Evolutionary conservation across 2,888 invertebrate species (phyloP).

Genomic region (Endotricha flammealis): DNA sequence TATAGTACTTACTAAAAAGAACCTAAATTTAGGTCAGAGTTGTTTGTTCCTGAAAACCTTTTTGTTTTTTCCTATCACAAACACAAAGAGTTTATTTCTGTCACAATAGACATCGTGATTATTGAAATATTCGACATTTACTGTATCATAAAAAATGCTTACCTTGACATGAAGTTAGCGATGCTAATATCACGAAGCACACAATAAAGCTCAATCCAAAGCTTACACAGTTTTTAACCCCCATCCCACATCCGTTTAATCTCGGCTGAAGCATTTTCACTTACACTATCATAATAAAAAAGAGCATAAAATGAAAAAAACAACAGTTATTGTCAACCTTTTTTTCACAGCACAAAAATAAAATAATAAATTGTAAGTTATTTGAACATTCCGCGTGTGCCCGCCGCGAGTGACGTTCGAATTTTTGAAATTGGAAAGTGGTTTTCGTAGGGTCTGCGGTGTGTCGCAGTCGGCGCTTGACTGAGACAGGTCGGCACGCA

Average conservation of each 20-base stretch:
- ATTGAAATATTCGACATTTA: conserved; percentile 15
- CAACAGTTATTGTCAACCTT: conserved; percentile 12
- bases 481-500: conserved; percentile 41
- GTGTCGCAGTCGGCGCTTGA: conserved; percentile 44
- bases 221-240: conserved; percentile 31
- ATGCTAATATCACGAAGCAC: conserved; percentile 37
- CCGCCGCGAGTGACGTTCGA: conserved; percentile 22
- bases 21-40: too few species aligned
- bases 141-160: conserved; percentile 29
- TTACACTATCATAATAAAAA: conserved; percentile 44
- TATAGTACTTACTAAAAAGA: too few species aligned
- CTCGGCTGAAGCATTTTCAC: conserved; percentile 65
- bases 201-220: conserved; percentile 37
- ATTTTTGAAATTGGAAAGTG: conserved; percentile 22
- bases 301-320: conserved; percentile 23
- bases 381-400: conserved; percentile 24
- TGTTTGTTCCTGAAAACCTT: too few species aligned
- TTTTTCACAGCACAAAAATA: conserved; percentile 39
- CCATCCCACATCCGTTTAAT: conserved; percentile 53
- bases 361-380: conserved; percentile 16
- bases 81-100: conserved; percentile 6
- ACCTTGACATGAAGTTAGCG: conserved; percentile 67
- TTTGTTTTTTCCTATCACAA: too few species aligned
- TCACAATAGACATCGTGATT: conserved; percentile 8
- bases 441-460: conserved; percentile 28